Percentiles rank a stretch among this genome's conserved stretches.
Conservation (phyloP, 2,113 vertebrate genomes). For the Euleptes europaea region DNA sequence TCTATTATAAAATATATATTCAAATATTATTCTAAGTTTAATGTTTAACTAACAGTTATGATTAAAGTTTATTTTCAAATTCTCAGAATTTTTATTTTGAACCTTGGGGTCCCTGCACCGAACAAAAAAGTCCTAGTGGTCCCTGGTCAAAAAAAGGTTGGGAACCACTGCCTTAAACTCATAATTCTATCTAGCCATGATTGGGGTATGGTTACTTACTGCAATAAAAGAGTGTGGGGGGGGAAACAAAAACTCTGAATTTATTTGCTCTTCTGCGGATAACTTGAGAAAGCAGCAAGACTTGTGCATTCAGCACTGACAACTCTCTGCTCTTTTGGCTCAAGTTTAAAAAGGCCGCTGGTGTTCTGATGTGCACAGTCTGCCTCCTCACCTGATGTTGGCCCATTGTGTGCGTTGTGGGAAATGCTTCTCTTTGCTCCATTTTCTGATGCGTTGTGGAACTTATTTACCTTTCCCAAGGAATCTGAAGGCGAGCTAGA, state of each 20-base stretch:
- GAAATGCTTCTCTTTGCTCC: background rate
- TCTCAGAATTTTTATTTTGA: too few relatives aligned
- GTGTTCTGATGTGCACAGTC: background rate
- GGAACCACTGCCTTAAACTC: too few relatives aligned
- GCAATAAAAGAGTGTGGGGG: constrained; percentile 2
- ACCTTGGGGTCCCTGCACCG: too few relatives aligned
- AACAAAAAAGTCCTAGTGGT: too few relatives aligned
- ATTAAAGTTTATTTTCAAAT: too few relatives aligned
- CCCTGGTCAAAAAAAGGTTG: too few relatives aligned
- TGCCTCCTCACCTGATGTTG: constrained; percentile 17
- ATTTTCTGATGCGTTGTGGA: background rate
- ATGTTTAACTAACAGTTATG: too few relatives aligned
- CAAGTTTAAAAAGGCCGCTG: constrained; percentile 14
- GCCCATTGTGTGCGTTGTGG: background rate
- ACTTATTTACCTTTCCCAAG: constrained; percentile 4
- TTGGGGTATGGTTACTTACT: background rate
- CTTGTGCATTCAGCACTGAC: background rate
- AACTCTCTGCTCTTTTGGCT: background rate
- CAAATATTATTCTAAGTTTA: too few relatives aligned
- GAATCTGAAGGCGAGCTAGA: background rate
- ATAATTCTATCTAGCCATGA: background rate
- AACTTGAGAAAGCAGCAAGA: constrained; percentile 1
- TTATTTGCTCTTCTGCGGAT: background rate
- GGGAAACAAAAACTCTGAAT: constrained; percentile 9
- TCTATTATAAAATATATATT: too few relatives aligned